Conservation (phyloP, 2,888 invertebrate species). For the Sisyra nigra region DNA sequence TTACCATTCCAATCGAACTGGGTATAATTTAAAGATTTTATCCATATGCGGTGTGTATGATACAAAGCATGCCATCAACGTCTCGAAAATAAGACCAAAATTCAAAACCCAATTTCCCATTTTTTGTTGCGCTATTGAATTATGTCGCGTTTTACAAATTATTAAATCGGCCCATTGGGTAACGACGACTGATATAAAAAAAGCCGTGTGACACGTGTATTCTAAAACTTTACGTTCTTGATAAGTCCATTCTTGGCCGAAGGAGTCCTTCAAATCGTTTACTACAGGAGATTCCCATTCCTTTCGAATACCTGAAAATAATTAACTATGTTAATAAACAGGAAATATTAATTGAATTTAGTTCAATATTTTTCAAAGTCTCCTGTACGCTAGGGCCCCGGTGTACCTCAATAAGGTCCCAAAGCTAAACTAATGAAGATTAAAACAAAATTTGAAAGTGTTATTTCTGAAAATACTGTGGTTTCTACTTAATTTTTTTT, state of each 20-base stretch:
- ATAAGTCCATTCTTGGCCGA: conserved; percentile 60
- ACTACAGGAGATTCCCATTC: conserved; percentile 53
- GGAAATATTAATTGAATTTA: no score
- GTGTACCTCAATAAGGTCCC: no score
- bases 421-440: no score
- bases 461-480: no score
- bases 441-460: no score
- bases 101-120: conserved; percentile 55
- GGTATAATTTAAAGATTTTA: conserved; percentile 50
- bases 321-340: not conserved
- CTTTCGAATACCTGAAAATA: conserved; percentile 33
- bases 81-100: conserved; percentile 41
- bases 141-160: conserved; percentile 60
- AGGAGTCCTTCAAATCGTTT: conserved; percentile 48
- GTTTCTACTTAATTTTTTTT: no score
- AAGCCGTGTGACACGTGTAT: conserved; percentile 61
- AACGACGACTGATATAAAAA: conserved; percentile 61
- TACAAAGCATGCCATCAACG: conserved; percentile 45
- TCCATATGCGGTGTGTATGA: conserved; percentile 54
- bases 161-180: conserved; percentile 65
- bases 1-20: conserved; percentile 42
- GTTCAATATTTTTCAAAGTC: no score
- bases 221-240: conserved; percentile 49
- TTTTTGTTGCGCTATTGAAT: conserved; percentile 57
- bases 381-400: no score